Evolutionary conservation across 2,797 vertebrate species (phyloP), one percentile per base, ranked within the genome.

Genomic region (Orestias chungarensis): DNA sequence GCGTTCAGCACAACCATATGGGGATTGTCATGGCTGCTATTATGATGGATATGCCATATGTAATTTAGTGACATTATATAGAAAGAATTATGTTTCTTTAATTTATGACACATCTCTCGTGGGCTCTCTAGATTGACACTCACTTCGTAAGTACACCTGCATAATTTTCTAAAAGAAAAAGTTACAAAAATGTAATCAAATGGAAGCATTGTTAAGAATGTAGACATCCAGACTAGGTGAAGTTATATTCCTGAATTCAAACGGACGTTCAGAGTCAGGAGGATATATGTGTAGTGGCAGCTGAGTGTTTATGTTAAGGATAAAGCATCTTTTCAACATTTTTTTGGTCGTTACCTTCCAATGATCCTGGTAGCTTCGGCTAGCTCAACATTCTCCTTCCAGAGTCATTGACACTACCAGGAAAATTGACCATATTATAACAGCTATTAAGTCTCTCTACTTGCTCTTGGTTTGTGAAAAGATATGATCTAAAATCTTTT

Each of bases 41-140:
- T 20, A 31, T 55, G 27, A 72, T 67, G 78, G 49, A 71, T 52
- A 67, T 49, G 69, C 64, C 71, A 47, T 35, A 4, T 35, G 62
- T 69, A 27, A 40, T 47, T 11, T 23, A 35, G 31, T 23, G 7
- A 31, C 3, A 43, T 17, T 27, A 3, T 2, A 35, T n/a, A 50
- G 4, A 50, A 38, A 50, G 47, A 38, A 44, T 38, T n/a, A 15
- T 33, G 7, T 8, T 9, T 57, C 31, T 38, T 64, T 20, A 35
- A 33, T 33, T 14, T 57, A 9, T 1, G 20, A 57, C 31, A 17
- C 20, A 17, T 35, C 18, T 18, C 17, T 20, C 7, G 2, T 27
- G 50, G 29, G 50, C 25, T 29, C 50, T 29, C 25, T 2, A 54
- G 29, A 54, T 54, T 29, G 2, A 54, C 25, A 54, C 14, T 54